phyloP scores from a whole-genome alignment of 2,797 vertebrate genomes.

The Labeo calbasu region DNA sequence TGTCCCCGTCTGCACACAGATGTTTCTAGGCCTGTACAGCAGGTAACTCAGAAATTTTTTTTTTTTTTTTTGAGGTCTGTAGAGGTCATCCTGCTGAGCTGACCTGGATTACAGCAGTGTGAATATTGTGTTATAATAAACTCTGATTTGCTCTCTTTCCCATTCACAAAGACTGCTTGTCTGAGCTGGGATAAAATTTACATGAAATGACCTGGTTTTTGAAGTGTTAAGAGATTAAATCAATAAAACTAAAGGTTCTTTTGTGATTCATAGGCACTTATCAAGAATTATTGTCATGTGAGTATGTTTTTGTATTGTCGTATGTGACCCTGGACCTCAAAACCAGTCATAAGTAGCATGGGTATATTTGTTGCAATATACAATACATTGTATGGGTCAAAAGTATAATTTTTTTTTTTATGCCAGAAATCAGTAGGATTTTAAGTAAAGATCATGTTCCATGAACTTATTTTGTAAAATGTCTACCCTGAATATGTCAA shows the following conservation, averaged over 20 bases:
- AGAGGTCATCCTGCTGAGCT: slow-evolving; percentile 1
- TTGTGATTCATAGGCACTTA: neutral
- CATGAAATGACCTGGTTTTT: neutral
- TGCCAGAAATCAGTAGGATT: too few relatives aligned
- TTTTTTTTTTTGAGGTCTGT: neutral
- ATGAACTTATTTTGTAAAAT: too few relatives aligned
- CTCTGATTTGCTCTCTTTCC: neutral
- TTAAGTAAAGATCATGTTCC: too few relatives aligned
- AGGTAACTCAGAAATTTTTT: neutral
- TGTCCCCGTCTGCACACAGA: neutral
- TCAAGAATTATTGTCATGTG: neutral
- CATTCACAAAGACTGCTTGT: neutral
- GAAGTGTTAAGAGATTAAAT: too few relatives aligned
- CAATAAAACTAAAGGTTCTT: neutral
- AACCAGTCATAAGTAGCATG: too few relatives aligned
- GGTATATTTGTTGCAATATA: too few relatives aligned
- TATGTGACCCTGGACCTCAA: neutral
- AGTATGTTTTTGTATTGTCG: neutral
- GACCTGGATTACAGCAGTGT: neutral
- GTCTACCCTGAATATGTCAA: too few relatives aligned
- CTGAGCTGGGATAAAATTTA: neutral
- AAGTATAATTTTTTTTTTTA: too few relatives aligned
- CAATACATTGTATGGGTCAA: too few relatives aligned
- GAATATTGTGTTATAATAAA: neutral
- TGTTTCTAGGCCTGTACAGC: neutral